These are phyloP conservation scores for Rhinoptilus africanus DNA, from an alignment of 2,113 vertebrate genomes.

Conservation along the genomic window DNA sequence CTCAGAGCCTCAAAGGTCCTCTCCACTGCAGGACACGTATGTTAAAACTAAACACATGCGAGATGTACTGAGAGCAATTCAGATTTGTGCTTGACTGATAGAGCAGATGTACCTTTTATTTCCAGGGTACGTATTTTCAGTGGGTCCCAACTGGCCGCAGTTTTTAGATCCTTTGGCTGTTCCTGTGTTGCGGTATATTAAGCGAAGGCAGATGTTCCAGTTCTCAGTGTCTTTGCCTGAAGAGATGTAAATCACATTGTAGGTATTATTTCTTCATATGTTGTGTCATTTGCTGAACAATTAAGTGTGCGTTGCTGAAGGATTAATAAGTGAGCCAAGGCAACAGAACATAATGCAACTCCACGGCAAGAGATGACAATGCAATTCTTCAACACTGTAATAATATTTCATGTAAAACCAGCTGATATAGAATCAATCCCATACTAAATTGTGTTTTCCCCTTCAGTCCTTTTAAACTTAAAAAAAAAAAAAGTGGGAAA, in stretches of 20 bases:
- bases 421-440: conserved; percentile 11
- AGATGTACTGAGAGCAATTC: neutral
- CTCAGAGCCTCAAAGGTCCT: neutral
- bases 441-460: neutral
- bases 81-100: neutral
- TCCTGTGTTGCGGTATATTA: neutral
- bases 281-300: conserved; percentile 1
- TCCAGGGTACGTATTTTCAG: neutral
- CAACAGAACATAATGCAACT: neutral
- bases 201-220: neutral
- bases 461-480: neutral
- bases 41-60: neutral
- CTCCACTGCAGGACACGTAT: neutral
- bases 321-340: neutral
- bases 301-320: neutral
- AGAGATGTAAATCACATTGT: neutral
- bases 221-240: neutral
- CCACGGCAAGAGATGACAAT: neutral
- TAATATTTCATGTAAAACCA: neutral
- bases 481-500: neutral
- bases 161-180: neutral
- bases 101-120: neutral
- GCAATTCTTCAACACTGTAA: neutral
- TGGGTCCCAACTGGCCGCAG: neutral
- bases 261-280: conserved; percentile 11